Percentiles rank a stretch among this genome's conserved stretches.
These are phyloP conservation scores for Danio albolineatus DNA, from an alignment of 2,797 vertebrate genomes.

Conservation along the genomic window DNA sequence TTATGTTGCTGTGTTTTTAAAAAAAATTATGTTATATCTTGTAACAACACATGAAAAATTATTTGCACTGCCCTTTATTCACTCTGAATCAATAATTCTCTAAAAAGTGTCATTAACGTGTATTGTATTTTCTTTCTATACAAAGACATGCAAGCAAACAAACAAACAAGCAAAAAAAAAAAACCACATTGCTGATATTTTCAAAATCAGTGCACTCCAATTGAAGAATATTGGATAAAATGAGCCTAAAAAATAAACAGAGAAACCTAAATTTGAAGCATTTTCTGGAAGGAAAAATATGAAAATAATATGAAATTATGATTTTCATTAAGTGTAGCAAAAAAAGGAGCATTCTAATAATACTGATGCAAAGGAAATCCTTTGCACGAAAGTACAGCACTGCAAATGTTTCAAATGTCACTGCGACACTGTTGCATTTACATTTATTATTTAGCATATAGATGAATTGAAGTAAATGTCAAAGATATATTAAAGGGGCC, in stretches of 20 bases:
- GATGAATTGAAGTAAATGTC: slow-evolving; percentile 19
- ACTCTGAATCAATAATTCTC: too few species aligned
- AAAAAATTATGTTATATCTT: too few species aligned
- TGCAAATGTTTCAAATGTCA: slow-evolving; percentile 4
- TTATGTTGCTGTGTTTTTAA: too few species aligned
- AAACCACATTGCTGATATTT: too few species aligned
- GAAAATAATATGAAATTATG: background rate
- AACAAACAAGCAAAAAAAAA: too few species aligned
- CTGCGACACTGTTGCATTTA: background rate
- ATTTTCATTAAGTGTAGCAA: background rate
- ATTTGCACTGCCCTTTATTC: too few species aligned
- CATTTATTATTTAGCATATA: slow-evolving; percentile 10
- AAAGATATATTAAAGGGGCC: slow-evolving; percentile 6
- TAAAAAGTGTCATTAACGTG: too few species aligned
- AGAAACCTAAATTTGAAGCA: background rate
- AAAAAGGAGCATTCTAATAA: background rate
- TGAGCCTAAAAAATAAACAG: background rate
- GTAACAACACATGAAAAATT: too few species aligned
- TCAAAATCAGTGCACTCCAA: too few species aligned
- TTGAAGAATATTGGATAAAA: too few species aligned
- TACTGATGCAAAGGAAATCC: background rate
- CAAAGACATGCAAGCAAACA: too few species aligned
- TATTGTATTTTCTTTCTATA: too few species aligned
- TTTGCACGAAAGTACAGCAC: background rate
- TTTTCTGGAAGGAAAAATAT: background rate